These are phyloP conservation scores for Tolypeutes matacus DNA, from an alignment of 2,797 vertebrate genomes.

Conservation along the genomic window DNA sequence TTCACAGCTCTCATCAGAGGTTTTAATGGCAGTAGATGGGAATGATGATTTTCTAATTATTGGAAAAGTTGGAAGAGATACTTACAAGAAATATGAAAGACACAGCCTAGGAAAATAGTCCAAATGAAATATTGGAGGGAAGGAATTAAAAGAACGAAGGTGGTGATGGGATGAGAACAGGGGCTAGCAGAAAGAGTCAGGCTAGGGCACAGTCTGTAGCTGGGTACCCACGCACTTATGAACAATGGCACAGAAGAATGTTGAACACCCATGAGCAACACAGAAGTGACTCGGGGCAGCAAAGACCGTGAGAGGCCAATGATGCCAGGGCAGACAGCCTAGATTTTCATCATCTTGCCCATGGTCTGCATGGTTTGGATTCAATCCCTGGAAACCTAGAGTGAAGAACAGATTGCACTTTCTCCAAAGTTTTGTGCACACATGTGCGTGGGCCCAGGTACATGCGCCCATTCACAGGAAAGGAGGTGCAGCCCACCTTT, in stretches of 20 bases:
- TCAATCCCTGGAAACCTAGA: neutral
- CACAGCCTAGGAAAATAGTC: neutral
- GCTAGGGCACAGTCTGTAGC: fast-evolving
- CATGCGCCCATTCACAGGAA: neutral
- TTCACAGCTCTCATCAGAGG: neutral
- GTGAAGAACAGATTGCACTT: neutral
- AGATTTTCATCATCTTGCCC: neutral
- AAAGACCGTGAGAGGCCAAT: neutral
- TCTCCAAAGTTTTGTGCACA: neutral
- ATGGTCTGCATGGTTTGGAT: neutral
- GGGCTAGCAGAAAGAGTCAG: neutral
- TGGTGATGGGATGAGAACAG: too few species aligned
- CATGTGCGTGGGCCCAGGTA: fast-evolving
- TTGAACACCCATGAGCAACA: too few species aligned
- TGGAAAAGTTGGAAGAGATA: neutral
- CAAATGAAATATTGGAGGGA: neutral
- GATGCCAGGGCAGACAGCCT: too few species aligned
- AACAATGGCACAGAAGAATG: neutral
- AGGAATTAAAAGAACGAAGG: neutral
- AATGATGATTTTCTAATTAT: neutral
- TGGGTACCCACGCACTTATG: neutral
- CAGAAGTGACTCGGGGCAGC: too few species aligned
- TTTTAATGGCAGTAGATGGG: neutral
- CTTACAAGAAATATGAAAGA: neutral
- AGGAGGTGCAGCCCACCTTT: neutral